Evolutionary conservation across 2,888 invertebrate species (phyloP).

Genomic region (Argynnis bischoffii): DNA sequence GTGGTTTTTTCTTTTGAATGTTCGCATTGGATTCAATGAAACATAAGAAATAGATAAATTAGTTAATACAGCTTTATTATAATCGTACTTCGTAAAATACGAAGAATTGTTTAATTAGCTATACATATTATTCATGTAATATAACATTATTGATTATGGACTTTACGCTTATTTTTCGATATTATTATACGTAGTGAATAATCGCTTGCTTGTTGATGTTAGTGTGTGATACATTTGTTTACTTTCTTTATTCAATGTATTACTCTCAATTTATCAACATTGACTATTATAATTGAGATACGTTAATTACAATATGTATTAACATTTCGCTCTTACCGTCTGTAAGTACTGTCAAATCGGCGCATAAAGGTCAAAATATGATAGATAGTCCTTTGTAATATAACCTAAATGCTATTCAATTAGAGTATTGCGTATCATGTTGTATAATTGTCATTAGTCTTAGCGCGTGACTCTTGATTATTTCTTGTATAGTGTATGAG

Average conservation of each 20-base stretch:
- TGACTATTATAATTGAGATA: slow-evolving; percentile 38
- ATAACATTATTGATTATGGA: no score
- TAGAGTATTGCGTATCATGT: slow-evolving; percentile 33
- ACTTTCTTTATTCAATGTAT: slow-evolving; percentile 15
- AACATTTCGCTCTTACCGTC: slow-evolving; percentile 29
- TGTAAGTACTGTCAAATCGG: slow-evolving; percentile 29
- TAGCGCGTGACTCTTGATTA: slow-evolving; percentile 10
- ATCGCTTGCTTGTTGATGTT: no score
- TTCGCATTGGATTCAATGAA: slow-evolving; percentile 20
- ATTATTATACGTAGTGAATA: no score
- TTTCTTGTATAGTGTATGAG: slow-evolving; percentile 3
- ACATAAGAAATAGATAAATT: background rate
- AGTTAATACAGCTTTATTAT: no score
- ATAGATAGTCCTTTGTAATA: slow-evolving; percentile 40
- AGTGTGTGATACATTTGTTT: slow-evolving; percentile 32
- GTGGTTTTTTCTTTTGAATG: slow-evolving; percentile 72
- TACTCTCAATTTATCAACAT: slow-evolving; percentile 16
- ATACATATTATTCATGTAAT: no score
- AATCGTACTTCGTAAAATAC: no score
- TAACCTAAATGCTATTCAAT: slow-evolving; percentile 42
- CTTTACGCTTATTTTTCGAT: no score
- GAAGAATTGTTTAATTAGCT: no score
- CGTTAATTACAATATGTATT: slow-evolving; percentile 28
- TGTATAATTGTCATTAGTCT: slow-evolving; percentile 31
- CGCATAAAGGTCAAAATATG: slow-evolving; percentile 39